These are phyloP conservation scores for Phodopus roborovskii DNA, from an alignment of 2,113 vertebrate species.

Conservation along the genomic window DNA sequence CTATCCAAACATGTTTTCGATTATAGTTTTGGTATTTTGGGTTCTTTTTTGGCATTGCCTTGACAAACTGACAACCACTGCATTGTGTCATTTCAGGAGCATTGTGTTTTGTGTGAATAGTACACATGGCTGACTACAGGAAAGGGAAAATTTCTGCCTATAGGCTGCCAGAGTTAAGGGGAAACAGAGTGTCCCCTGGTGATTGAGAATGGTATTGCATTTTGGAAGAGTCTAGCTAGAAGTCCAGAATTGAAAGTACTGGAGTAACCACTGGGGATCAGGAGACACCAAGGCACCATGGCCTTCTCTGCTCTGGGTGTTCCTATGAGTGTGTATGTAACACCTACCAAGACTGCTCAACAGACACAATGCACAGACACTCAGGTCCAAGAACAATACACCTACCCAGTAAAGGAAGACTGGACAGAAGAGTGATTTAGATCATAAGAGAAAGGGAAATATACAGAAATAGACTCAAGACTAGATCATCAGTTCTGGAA, in stretches of 20 bases:
- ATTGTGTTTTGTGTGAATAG: neutral
- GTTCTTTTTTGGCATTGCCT: conserved; percentile 42
- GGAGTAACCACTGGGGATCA: neutral
- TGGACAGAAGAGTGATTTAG: conserved; percentile 14
- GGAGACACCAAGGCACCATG: neutral
- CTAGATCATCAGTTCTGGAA: conserved; percentile 72
- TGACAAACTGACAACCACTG: conserved; percentile 31
- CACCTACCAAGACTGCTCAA: neutral
- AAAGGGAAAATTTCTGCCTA: conserved; percentile 13
- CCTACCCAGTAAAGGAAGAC: neutral
- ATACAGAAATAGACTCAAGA: conserved; percentile 66
- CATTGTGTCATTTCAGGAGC: neutral
- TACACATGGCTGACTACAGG: neutral
- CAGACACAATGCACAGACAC: neutral
- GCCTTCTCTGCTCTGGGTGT: neutral
- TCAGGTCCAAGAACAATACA: conserved; percentile 38
- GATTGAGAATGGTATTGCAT: conserved; percentile 21
- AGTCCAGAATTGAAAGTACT: neutral
- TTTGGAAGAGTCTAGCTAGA: neutral
- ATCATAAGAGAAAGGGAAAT: neutral
- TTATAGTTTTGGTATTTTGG: conserved; percentile 57
- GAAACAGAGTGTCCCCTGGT: conserved; percentile 56
- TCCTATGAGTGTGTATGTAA: neutral
- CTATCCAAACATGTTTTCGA: conserved; percentile 30
- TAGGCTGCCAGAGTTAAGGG: neutral